Conservation (phyloP, 2,888 invertebrate genomes). For the Drosophila anomelani region DNA sequence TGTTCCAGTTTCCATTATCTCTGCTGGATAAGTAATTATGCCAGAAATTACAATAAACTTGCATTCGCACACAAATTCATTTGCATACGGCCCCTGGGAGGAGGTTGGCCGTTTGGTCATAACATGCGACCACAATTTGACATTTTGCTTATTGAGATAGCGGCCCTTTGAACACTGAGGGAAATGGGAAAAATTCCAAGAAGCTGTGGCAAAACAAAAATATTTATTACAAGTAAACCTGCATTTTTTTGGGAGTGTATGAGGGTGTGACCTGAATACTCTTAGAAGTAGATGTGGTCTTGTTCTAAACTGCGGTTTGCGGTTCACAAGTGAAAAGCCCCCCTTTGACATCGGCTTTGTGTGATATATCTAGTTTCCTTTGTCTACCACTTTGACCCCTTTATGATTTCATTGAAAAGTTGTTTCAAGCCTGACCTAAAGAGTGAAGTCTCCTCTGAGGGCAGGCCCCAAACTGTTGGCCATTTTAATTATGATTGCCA, state of each 20-base stretch:
- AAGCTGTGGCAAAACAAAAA: no score
- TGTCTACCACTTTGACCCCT: background rate
- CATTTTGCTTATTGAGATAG: constrained; percentile 33
- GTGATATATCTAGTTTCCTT: background rate
- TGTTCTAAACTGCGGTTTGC: constrained; percentile 36
- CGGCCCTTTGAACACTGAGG: background rate
- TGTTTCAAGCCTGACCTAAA: background rate
- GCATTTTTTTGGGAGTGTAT: constrained; percentile 23
- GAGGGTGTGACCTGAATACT: constrained; percentile 53
- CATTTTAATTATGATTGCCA: constrained; percentile 56
- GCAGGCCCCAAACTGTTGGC: constrained; percentile 22
- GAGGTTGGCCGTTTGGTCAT: constrained; percentile 19
- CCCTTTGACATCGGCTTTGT: constrained; percentile 28
- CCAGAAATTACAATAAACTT: constrained; percentile 60
- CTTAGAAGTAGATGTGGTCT: constrained; percentile 24
- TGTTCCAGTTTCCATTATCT: constrained; percentile 61
- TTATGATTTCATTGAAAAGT: constrained; percentile 9
- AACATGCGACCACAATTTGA: constrained; percentile 50
- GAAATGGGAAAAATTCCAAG: background rate
- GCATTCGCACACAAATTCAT: constrained; percentile 49
- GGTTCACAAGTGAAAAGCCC: constrained; percentile 19
- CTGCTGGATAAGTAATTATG: constrained; percentile 68
- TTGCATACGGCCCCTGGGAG: constrained; percentile 48
- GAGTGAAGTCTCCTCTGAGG: constrained; percentile 23
- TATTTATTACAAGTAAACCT: background rate